phyloP scores from a whole-genome alignment of 2,113 vertebrate genomes.

The Nesoenas mayeri region DNA sequence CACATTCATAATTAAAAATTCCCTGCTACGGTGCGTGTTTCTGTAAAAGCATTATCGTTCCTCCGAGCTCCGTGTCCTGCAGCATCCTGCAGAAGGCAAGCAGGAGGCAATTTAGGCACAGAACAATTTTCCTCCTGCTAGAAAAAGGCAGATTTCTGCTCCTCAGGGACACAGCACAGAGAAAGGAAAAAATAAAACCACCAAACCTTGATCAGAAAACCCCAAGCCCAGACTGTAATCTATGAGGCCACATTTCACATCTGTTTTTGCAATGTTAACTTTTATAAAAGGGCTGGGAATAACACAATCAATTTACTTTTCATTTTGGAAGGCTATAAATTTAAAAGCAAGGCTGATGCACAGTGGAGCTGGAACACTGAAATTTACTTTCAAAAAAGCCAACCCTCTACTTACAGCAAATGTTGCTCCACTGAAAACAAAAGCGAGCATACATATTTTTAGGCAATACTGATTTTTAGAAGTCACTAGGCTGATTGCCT shows the following conservation, averaged over 20 bases:
- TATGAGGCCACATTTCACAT: conserved; percentile 52
- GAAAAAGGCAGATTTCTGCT: conserved; percentile 58
- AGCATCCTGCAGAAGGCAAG: conserved; percentile 48
- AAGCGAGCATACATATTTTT: conserved; percentile 8
- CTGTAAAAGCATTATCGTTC: background rate
- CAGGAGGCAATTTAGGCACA: conserved; percentile 45
- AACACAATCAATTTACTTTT: conserved; percentile 61
- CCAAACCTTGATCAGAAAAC: background rate
- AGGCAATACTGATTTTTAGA: background rate
- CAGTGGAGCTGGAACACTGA: background rate
- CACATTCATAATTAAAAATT: conserved; percentile 45
- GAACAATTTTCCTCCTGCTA: conserved; percentile 50
- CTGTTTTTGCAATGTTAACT: conserved; percentile 65
- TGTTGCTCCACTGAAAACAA: background rate
- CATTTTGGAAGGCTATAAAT: conserved; percentile 48
- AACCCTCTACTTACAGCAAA: conserved; percentile 32
- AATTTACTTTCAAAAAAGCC: background rate
- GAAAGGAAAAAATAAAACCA: background rate
- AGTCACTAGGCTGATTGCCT: conserved; percentile 6
- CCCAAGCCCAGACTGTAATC: conserved; percentile 46
- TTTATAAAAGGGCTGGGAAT: conserved; percentile 59
- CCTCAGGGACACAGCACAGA: conserved; percentile 17
- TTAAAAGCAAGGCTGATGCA: conserved; percentile 21
- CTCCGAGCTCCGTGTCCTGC: conserved; percentile 36
- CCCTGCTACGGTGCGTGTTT: conserved; percentile 30